Evolutionary conservation across 37 sponge, comb jelly and placozoan species (phyloP), one percentile per base, ranked within the genome.

Genomic region (Haliclona indistincta): DNA sequence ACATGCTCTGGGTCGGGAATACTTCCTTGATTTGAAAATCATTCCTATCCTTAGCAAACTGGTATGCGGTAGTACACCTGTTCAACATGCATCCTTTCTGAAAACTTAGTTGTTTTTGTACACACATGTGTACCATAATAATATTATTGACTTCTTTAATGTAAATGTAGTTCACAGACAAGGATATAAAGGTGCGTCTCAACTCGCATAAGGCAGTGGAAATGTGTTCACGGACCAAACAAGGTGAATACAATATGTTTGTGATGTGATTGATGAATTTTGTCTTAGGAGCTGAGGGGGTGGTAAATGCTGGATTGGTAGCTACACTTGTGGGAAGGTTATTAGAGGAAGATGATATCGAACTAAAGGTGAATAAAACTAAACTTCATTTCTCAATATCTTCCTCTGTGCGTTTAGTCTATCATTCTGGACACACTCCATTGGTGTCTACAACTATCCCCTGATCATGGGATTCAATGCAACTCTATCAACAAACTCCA

Each of bases 391-490:
- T 17, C 51, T 17, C 10, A 47, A 47, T 47, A 15, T 47, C 51
- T 47, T 10, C n/a, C n/a, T n/a, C n/a, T n/a, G n/a, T n/a, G n/a
- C n/a, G n/a, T n/a, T n/a, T n/a, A n/a, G n/a, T n/a, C n/a, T n/a
- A n/a, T n/a, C n/a, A 78, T 90, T 7, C 64, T 97, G 51, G 86
- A 87, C 63, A 90, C 91, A 32, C 76, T 97, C 5, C 92, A 97
- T 86, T 92, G 86, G 87, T 97, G 97, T 56, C 83, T 93, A 73
- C 58, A 61, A 11, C 86, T 84, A 51, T 86, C 89, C 71, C 81
- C 97, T 4, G 38, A 42, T 22, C 85, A 80, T 54, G 97, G 86
- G 0, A 72, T 97, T 33, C 42, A 68, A 30, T 84, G 88, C 68
- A 54, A 52, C 1, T 82, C 91, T 28, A 93, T 97, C 75, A 64